Evolutionary conservation across 2,113 vertebrate genomes (phyloP), one percentile per base, ranked within the genome.

Genomic region (Erythrolamprus reginae): DNA sequence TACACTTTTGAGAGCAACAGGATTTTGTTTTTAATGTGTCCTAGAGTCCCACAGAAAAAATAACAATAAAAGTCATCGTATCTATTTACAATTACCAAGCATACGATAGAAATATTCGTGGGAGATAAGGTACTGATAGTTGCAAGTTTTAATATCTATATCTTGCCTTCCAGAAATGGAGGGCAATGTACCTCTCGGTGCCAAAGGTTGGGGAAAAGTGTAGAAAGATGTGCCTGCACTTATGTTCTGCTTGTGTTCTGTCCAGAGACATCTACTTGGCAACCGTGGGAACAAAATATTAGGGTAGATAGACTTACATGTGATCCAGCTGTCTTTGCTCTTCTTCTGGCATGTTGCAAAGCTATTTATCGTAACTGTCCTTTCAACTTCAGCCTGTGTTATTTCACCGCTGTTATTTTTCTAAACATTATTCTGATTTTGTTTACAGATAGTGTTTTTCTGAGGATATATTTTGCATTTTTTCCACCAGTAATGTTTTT

Each of bases 341-440:
- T 9, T 38, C 86, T 85, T 90, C 7, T 88, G 0, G 10, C 82
- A 5, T 65, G 0, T 0, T 91, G n/a, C 83, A 77, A 88, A 2
- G 26, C 89, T 45, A 50, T 61, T 85, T 84, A 47, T 50, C n/a
- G 50, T 65, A 51, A 12, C 58, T 84, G 0, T 56, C 92, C 2
- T 52, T 17, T 92, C 58, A 89, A 89, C 53, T 89, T 17, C 45
- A 15, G 91, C 82, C 51, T 94, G 58, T 87, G 42, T 86, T 61
- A 77, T n/a, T 26, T 85, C 89, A 90, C 50, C 86, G 55, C 65
- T 86, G 45, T 56, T 91, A 28, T 58, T 65, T 91, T 53, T 90
- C 84, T 90, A 90, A 90, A 91, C 52, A 28, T 90, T 82, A 88
- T 58, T 52, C 17, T 42, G 10, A 50, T 21, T 47, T 48, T 90